These are phyloP conservation scores for Gobiocypris rarus DNA, from an alignment of 2,113 vertebrate genomes.

Conservation along the genomic window DNA sequence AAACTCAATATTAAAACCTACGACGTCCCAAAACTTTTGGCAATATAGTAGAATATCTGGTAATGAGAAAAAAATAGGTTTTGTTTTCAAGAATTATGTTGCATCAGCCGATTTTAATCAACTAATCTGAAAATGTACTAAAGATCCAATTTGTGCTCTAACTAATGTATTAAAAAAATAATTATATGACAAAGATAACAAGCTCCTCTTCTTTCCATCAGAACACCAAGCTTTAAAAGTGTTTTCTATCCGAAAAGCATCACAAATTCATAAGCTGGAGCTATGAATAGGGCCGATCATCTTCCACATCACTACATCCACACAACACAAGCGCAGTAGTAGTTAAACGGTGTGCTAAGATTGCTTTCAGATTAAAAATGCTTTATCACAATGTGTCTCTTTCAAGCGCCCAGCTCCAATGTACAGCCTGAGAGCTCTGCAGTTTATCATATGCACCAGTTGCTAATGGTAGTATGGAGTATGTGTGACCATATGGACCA, in stretches of 20 bases:
- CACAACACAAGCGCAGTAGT: slow-evolving; percentile 11
- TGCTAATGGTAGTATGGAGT: neutral
- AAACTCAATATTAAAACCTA: too few relatives aligned
- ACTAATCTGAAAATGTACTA: neutral
- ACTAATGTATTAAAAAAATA: neutral
- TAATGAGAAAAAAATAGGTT: too few relatives aligned
- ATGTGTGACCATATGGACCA: slow-evolving; percentile 28
- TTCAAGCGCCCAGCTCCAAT: neutral
- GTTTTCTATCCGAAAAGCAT: neutral
- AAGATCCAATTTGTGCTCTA: neutral
- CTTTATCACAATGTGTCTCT: slow-evolving; percentile 14
- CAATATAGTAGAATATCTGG: too few relatives aligned
- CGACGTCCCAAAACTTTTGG: too few relatives aligned
- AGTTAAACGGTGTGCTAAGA: neutral
- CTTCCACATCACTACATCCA: slow-evolving; percentile 15
- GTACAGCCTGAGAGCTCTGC: slow-evolving; percentile 9
- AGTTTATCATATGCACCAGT: neutral
- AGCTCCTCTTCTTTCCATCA: neutral
- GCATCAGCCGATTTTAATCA: neutral
- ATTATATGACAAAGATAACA: neutral
- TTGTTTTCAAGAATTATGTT: too few relatives aligned
- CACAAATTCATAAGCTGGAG: slow-evolving; percentile 11
- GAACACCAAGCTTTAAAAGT: neutral
- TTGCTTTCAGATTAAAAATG: slow-evolving; percentile 15
- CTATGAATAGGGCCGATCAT: neutral